Percentiles rank a stretch among this genome's conserved stretches.
Conservation (phyloP, 2,797 vertebrate genomes). For the Naso thynnoides region DNA sequence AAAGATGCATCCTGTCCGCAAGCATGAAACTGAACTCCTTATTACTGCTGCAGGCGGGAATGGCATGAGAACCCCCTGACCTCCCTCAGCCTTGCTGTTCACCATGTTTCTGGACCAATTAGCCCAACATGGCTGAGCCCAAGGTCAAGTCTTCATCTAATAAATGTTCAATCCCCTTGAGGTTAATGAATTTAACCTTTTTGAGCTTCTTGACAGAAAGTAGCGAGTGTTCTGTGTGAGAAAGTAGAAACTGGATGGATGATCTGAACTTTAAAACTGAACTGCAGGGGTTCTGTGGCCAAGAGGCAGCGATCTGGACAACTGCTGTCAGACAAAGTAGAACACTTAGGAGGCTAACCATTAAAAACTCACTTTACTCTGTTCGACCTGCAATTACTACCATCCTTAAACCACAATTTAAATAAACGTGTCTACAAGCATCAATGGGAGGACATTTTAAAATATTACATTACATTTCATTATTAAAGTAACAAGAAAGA, state of each 20-base stretch:
- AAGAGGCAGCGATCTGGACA: background rate
- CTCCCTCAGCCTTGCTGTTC: constrained; percentile 54
- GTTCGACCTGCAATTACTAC: background rate
- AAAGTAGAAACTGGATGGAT: background rate
- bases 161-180: constrained; percentile 40
- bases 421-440: background rate
- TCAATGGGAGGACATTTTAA: background rate
- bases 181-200: constrained; percentile 63
- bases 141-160: constrained; percentile 70
- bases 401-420: background rate
- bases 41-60: constrained; percentile 40
- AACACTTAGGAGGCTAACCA: background rate
- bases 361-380: background rate
- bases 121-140: constrained; percentile 58
- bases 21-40: constrained; percentile 40
- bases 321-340: background rate
- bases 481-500: background rate
- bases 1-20: constrained; percentile 62
- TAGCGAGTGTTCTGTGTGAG: constrained; percentile 3
- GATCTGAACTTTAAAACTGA: background rate
- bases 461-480: background rate
- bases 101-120: constrained; percentile 63
- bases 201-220: constrained; percentile 26
- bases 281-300: background rate
- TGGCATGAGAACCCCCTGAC: constrained; percentile 74